Evolutionary conservation across 1,140 invertebrate species (phyloP).

Genomic region (Yoshiicerus persimilis): DNA sequence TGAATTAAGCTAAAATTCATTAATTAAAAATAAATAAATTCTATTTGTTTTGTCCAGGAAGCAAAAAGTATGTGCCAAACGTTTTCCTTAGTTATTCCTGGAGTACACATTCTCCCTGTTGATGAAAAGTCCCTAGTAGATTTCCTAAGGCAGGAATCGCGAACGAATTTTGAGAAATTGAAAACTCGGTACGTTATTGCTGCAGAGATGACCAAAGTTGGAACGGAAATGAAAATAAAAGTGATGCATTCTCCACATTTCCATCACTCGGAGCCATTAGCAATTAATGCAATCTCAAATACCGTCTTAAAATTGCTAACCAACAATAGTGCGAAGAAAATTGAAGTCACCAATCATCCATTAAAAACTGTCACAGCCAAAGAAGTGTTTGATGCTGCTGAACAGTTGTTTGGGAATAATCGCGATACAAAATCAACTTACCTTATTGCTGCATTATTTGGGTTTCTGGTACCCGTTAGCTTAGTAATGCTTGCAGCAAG

Average conservation of each 20-base stretch:
- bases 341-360: slow-evolving; percentile 68
- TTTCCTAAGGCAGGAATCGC: not conserved
- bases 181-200: slow-evolving; percentile 39
- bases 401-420: too few relatives aligned
- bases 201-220: not conserved
- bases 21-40: too few relatives aligned
- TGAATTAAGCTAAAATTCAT: too few relatives aligned
- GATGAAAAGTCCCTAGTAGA: not conserved
- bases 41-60: too few relatives aligned
- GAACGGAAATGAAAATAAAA: not conserved
- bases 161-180: not conserved
- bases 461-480: slow-evolving; percentile 44
- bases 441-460: slow-evolving; percentile 50
- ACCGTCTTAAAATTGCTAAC: too few relatives aligned
- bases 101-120: not conserved
- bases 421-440: too few relatives aligned
- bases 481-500: slow-evolving; percentile 69
- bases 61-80: not conserved
- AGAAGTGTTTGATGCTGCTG: slow-evolving; percentile 41
- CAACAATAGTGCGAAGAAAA: slow-evolving; percentile 59
- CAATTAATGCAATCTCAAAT: too few relatives aligned
- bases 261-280: too few relatives aligned
- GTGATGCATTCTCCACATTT: slow-evolving; percentile 59
- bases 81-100: not conserved
- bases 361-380: slow-evolving; percentile 58